A percentile compares a stretch with the other conserved stretches of the same genome.
Conservation (phyloP, 2,888 invertebrate species). For the Xiphydria camelus region DNA sequence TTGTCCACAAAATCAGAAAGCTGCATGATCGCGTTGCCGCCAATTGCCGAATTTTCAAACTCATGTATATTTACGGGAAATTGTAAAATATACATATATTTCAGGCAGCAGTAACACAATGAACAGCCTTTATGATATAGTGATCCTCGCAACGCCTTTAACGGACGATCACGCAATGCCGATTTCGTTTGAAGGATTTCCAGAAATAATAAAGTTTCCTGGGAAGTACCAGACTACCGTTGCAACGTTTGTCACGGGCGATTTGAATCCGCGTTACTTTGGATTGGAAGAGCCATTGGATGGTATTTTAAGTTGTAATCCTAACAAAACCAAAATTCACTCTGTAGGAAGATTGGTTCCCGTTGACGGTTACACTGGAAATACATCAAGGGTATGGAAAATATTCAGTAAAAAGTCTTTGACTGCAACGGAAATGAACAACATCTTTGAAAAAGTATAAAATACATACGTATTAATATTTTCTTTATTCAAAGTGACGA, state of each 20-base stretch:
- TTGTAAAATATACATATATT: constrained; percentile 6
- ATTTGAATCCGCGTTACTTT: constrained; percentile 58
- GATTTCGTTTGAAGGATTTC: constrained; percentile 59
- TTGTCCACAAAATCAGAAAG: too few relatives aligned
- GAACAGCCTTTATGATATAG: constrained; percentile 59
- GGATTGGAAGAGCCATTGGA: constrained; percentile 46
- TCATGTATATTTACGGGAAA: too few relatives aligned
- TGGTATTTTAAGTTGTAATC: constrained; percentile 59
- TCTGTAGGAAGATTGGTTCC: constrained; percentile 56
- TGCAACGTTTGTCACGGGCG: constrained; percentile 62
- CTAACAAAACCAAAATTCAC: constrained; percentile 55
- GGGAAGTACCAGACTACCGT: constrained; percentile 62
- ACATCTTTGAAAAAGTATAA: constrained; percentile 58
- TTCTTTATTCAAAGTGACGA: neutral
- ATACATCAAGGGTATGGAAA: constrained; percentile 60
- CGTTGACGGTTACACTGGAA: constrained; percentile 38
- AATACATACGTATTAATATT: constrained; percentile 10
- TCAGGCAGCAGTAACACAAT: constrained; percentile 32
- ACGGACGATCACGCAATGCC: constrained; percentile 52
- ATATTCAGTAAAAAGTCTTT: constrained; percentile 62
- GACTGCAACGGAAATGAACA: constrained; percentile 53
- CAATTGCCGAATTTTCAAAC: too few relatives aligned
- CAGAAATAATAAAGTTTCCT: constrained; percentile 38
- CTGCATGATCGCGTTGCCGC: too few relatives aligned
- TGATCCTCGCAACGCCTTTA: constrained; percentile 64